Evolutionary conservation across 2,888 invertebrate genomes (phyloP).

Genomic region (Coenonympha arcania): DNA sequence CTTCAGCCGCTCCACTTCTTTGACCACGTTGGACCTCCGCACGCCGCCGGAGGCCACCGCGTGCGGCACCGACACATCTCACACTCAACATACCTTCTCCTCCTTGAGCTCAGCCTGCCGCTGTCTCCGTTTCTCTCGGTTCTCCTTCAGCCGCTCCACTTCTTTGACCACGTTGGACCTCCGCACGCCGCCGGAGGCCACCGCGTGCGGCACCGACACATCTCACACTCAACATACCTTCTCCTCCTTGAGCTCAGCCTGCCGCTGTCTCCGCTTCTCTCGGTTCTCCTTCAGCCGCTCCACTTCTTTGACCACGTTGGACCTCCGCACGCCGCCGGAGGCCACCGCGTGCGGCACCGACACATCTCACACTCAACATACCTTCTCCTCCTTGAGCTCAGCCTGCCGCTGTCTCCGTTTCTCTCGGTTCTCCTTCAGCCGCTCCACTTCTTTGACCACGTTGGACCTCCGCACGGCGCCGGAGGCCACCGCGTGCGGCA

Average conservation of each 20-base stretch:
- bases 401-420: constrained; percentile 94
- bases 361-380: constrained; percentile 35
- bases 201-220: no score
- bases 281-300: constrained; percentile 96
- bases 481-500: constrained; percentile 61
- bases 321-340: constrained; percentile 77
- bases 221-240: constrained; percentile 71
- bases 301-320: constrained; percentile 95
- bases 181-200: no score
- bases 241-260: constrained; percentile 93
- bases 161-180: no score
- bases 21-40: no score
- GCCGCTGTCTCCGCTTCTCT: constrained; percentile 93
- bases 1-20: no score
- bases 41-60: no score
- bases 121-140: no score
- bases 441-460: constrained; percentile 96
- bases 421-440: constrained; percentile 95
- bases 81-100: no score
- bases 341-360: constrained; percentile 64
- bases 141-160: no score
- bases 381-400: constrained; percentile 92
- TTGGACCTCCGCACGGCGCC: constrained; percentile 82
- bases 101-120: no score
- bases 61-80: no score